Evolutionary conservation across 1,140 invertebrate species (phyloP).

Genomic region (Frieseomelitta varia): DNA sequence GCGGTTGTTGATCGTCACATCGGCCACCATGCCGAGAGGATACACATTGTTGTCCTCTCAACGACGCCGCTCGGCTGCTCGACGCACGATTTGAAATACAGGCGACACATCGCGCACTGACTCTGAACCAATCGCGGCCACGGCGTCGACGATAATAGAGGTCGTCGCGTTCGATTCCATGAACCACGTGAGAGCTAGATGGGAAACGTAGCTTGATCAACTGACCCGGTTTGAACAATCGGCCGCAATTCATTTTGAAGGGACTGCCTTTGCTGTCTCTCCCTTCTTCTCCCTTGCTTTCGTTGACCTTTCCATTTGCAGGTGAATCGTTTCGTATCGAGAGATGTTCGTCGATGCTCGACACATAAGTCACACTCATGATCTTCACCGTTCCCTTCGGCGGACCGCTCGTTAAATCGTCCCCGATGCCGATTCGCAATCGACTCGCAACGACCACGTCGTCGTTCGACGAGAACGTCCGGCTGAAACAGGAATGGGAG

Average conservation of each 20-base stretch:
- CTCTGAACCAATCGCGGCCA: constrained; percentile 41
- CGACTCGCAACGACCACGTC: background rate
- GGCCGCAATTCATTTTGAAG: background rate
- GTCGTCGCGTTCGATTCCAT: constrained; percentile 36
- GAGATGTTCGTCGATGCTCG: background rate
- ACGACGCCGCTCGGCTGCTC: background rate
- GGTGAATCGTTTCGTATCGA: background rate
- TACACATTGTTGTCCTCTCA: constrained; percentile 37
- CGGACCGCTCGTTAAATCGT: background rate
- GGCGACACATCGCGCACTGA: constrained; percentile 38
- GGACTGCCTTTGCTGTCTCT: background rate
- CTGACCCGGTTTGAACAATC: constrained; percentile 27
- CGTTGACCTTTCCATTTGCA: background rate
- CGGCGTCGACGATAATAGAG: constrained; percentile 16
- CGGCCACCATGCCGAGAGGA: constrained; percentile 12
- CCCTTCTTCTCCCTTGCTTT: background rate
- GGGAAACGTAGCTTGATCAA: constrained; percentile 10
- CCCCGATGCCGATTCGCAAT: background rate
- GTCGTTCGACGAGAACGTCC: background rate
- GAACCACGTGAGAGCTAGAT: constrained; percentile 32
- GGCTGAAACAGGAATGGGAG: constrained; percentile 1
- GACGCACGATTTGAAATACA: constrained; percentile 47
- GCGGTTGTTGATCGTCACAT: constrained; percentile 7
- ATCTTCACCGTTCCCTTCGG: background rate
- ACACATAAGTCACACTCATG: background rate